phyloP scores from a whole-genome alignment of 2,113 vertebrate species.

The Gorsachius goisagi region DNA sequence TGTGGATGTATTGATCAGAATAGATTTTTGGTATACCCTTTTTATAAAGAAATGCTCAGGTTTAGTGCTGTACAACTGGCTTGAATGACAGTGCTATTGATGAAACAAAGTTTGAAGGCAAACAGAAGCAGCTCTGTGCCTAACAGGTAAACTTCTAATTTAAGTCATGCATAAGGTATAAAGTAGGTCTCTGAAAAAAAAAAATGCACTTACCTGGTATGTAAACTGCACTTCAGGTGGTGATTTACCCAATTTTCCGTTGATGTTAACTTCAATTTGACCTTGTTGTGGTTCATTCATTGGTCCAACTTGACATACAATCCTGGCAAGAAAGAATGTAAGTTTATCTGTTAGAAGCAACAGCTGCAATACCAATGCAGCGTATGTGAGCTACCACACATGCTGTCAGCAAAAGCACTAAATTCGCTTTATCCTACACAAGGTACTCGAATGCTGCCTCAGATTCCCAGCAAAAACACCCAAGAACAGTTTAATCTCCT shows the following conservation, averaged over 20 bases:
- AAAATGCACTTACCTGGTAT: slow-evolving; percentile 71
- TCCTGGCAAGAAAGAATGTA: slow-evolving; percentile 64
- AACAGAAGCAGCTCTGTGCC: background rate
- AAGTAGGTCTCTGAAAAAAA: background rate
- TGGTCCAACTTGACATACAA: slow-evolving; percentile 70
- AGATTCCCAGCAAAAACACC: background rate
- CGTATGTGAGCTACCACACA: background rate
- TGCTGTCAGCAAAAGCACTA: background rate
- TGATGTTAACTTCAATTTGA: slow-evolving; percentile 71
- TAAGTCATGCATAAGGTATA: background rate
- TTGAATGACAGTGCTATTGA: background rate
- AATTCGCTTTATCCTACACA: background rate
- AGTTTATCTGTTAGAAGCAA: background rate
- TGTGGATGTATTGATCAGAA: background rate
- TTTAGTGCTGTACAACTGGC: background rate
- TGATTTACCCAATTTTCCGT: slow-evolving; percentile 67
- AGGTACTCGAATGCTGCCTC: background rate
- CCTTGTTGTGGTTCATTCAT: background rate
- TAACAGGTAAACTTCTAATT: background rate
- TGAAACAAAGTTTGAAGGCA: background rate
- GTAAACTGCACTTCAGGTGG: slow-evolving; percentile 69
- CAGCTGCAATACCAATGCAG: background rate
- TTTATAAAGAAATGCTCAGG: background rate
- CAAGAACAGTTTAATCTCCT: background rate
- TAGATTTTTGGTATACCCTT: background rate